Percentiles rank a stretch among this genome's conserved stretches.
Evolutionary conservation across 2,888 invertebrate species (phyloP).

Genomic region (Caprella mutica): DNA sequence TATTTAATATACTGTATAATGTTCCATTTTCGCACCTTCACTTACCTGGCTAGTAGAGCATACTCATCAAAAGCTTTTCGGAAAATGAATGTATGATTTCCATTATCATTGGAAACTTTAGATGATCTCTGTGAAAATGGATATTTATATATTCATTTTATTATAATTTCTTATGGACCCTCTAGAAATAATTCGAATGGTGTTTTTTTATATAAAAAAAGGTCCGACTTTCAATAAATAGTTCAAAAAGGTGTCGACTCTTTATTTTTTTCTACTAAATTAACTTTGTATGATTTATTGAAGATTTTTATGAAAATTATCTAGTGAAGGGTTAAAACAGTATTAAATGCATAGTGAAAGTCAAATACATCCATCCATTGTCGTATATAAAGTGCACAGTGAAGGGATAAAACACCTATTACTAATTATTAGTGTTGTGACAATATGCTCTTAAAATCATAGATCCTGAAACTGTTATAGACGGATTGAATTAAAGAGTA

Average conservation of each 20-base stretch:
- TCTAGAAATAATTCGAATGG: background rate
- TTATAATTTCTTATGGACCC: background rate
- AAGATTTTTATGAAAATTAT: background rate
- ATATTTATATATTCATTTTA: background rate
- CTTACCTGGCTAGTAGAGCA: too few species aligned
- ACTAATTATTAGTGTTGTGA: too few species aligned
- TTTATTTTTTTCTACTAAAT: background rate
- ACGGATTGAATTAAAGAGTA: too few species aligned
- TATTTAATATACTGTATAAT: too few species aligned
- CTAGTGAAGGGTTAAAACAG: background rate
- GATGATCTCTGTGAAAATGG: background rate
- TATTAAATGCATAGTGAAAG: too few species aligned
- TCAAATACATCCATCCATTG: too few species aligned
- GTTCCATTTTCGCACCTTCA: too few species aligned
- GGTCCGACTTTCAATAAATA: background rate
- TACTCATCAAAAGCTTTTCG: background rate
- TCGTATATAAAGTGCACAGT: too few species aligned
- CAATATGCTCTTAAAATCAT: too few species aligned
- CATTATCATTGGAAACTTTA: background rate
- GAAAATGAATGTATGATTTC: background rate
- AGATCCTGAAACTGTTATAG: too few species aligned
- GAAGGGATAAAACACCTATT: too few species aligned
- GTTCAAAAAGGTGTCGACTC: background rate
- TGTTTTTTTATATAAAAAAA: background rate
- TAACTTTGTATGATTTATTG: background rate